phyloP scores from a whole-genome alignment of 2,113 vertebrate genomes.

The Lonchura striata region DNA sequence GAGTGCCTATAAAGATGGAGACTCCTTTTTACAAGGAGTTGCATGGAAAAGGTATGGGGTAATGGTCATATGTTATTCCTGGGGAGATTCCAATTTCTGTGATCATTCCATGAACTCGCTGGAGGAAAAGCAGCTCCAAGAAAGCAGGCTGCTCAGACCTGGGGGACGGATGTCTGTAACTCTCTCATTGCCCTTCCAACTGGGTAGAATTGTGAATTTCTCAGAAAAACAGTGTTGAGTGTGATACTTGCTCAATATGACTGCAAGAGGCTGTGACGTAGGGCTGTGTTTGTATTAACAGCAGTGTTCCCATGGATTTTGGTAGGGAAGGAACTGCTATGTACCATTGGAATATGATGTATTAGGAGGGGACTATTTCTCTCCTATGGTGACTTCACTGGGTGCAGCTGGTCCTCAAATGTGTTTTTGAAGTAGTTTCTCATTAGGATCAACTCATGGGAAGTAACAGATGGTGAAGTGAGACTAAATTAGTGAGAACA shows the following conservation, averaged over 20 bases:
- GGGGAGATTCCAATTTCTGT: not conserved
- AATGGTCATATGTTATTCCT: not conserved
- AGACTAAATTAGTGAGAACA: slow-evolving; percentile 24
- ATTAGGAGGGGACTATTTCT: not conserved
- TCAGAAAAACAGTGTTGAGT: not conserved
- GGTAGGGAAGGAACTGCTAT: not conserved
- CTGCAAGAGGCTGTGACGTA: not conserved
- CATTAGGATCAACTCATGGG: slow-evolving; percentile 25
- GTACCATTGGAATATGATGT: not conserved
- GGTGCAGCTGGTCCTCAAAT: slow-evolving; percentile 19
- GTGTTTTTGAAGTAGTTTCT: slow-evolving; percentile 40
- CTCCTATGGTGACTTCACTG: not conserved
- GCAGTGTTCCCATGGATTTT: not conserved
- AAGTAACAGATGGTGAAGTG: slow-evolving; percentile 45
- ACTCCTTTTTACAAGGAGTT: not conserved
- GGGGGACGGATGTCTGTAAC: not conserved
- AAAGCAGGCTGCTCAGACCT: not conserved
- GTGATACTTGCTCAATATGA: not conserved
- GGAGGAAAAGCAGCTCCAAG: not conserved
- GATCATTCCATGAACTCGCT: not conserved
- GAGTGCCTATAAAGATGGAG: not conserved
- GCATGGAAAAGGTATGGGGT: not conserved
- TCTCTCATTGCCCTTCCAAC: not conserved
- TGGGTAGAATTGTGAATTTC: not conserved
- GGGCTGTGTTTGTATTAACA: not conserved